Base-by-base conservation (phyloP, 92 coral and sea anemone species). In the Parazoanthus darwini region DNA sequence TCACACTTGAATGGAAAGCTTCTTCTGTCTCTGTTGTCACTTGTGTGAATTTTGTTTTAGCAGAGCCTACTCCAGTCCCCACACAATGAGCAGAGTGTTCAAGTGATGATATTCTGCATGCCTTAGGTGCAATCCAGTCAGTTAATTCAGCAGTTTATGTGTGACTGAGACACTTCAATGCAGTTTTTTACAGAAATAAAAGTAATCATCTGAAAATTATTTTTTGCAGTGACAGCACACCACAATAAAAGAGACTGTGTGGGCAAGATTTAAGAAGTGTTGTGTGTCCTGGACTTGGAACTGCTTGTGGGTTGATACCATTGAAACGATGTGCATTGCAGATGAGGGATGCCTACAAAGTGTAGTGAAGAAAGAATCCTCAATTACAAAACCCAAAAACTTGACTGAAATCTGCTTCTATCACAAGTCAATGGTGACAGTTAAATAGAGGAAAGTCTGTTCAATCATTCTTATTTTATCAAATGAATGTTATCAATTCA, bases 231-330 rank as follows among this genome's bases (percentile, higher is more conserved):
- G 15, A 88, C 91, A 38, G 88, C 89, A 46, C 93, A 94, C 79
- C 93, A 92, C 79, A 94, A 94, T 75, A 74, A 39, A 58, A 91
- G 78, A 59, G 83, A 72, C 51, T 59, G 84, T 18, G 89, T 89
- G 79, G 92, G 76, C 29, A 89, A 89, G 35, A 94, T 93, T 82
- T 29, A 29, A 74, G 66, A 48, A 94, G 94, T 78, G 98, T 93
- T 67, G 80, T 94, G 7, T 94, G 98, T 74, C 98, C 98, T 35
- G 98, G 98, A 15, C 91, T 94, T 83, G 92, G 94, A 18, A 94
- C 98, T 43, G 90, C 93, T 8, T 91, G 88, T 18, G 95, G 98
- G 59, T 82, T 80, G 85, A 93, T 94, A 95, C 92, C 91, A 26
- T 70, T 68, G 74, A 86, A 82, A 82, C 86, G 93, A 88, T 87